Percentiles rank a stretch among this genome's conserved stretches.
Conservation (phyloP, 2,797 vertebrate genomes). For the Cryptoblepharus egeriae region DNA sequence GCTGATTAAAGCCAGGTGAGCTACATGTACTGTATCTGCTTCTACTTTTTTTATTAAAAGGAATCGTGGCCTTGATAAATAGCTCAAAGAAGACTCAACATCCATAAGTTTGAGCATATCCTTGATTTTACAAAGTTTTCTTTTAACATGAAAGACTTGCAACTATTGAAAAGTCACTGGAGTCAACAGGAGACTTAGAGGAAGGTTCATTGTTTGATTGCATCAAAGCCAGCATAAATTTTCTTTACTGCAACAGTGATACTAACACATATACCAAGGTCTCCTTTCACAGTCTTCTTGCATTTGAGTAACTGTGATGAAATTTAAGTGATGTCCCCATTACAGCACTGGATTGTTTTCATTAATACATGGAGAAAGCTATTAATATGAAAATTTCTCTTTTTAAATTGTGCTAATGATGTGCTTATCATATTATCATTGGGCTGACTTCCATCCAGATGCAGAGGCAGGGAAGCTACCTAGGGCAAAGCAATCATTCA, state of each 20-base stretch:
- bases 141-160: no score
- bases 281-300: constrained; percentile 57
- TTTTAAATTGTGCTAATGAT: constrained; percentile 62
- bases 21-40: no score
- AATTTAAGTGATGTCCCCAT: constrained; percentile 61
- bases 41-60: no score
- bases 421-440: constrained; percentile 43
- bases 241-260: constrained; percentile 46
- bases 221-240: constrained; percentile 34
- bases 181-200: no score
- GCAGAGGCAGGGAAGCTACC: constrained; percentile 35
- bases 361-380: constrained; percentile 64
- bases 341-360: constrained; percentile 58
- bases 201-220: constrained; percentile 26
- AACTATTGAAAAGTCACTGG: no score
- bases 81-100: no score
- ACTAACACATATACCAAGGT: constrained; percentile 46
- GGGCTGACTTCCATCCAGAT: constrained; percentile 52
- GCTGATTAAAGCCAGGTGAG: no score
- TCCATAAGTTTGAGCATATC: no score
- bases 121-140: no score
- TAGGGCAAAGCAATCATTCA: neutral
- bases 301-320: constrained; percentile 55
- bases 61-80: no score
- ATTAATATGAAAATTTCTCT: constrained; percentile 67